Conservation (phyloP, 2,888 invertebrate genomes). For the Cantharis lateralis region DNA sequence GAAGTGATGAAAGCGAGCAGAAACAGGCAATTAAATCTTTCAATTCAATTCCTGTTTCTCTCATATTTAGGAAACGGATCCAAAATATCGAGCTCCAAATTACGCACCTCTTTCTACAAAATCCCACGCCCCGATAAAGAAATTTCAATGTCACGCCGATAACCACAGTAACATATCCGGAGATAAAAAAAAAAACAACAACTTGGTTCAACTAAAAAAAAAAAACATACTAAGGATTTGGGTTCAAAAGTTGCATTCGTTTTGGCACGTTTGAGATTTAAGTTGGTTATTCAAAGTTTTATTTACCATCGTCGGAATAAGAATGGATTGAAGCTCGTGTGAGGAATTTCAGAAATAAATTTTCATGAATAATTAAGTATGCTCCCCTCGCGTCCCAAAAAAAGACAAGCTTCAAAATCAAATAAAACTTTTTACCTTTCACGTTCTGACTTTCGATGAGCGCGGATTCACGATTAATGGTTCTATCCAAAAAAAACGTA, state of each 20-base stretch:
- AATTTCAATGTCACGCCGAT: background rate
- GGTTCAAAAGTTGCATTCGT: background rate
- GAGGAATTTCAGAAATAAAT: background rate
- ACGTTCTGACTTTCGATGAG: background rate
- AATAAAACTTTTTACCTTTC: background rate
- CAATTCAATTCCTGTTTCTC: slow-evolving; percentile 22
- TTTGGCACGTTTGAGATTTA: background rate
- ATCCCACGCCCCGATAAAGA: background rate
- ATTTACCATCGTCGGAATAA: background rate
- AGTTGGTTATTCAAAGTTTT: background rate
- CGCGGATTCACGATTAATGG: background rate
- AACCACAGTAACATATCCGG: background rate
- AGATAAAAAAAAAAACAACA: background rate
- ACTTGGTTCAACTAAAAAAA: background rate
- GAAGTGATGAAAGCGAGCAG: slow-evolving; percentile 40
- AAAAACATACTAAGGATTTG: background rate
- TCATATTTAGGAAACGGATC: slow-evolving; percentile 8
- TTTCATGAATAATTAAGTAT: background rate
- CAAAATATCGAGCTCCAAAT: slow-evolving; percentile 1
- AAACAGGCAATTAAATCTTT: slow-evolving; percentile 38
- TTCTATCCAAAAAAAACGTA: background rate
- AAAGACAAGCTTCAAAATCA: background rate
- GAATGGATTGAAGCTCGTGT: background rate
- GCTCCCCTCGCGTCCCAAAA: background rate
- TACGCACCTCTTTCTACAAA: background rate